A percentile compares a stretch with the other conserved stretches of the same genome.
phyloP scores from a whole-genome alignment of 2,797 vertebrate species.

The Pristis pectinata region DNA sequence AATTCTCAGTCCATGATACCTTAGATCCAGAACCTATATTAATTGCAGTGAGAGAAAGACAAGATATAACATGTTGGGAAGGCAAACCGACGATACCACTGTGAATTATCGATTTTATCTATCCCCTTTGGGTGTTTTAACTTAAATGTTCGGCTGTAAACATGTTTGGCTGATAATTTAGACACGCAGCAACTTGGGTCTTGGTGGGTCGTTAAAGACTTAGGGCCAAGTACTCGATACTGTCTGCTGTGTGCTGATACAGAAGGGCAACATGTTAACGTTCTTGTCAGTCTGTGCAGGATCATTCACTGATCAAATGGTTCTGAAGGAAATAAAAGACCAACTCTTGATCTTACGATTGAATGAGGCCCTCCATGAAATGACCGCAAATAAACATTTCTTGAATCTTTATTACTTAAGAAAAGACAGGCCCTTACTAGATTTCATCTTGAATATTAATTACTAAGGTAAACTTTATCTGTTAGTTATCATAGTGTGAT shows the following conservation, averaged over 20 bases:
- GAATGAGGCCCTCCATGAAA: background rate
- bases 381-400: background rate
- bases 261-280: background rate
- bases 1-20: background rate
- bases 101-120: background rate
- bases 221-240: background rate
- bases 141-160: background rate
- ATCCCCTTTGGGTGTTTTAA: slow-evolving; percentile 1
- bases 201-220: background rate
- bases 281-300: background rate
- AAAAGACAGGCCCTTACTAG: background rate
- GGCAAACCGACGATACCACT: background rate
- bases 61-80: slow-evolving; percentile 15
- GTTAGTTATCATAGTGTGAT: background rate
- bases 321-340: background rate
- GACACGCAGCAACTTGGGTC: background rate
- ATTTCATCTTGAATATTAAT: background rate
- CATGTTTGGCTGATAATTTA: slow-evolving; percentile 16
- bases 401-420: background rate
- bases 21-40: background rate
- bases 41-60: background rate
- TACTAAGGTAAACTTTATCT: background rate
- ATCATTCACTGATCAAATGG: background rate
- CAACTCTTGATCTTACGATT: background rate
- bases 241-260: background rate